Base-by-base conservation (phyloP, 2,797 vertebrate genomes). In the Acomys russatus region DNA sequence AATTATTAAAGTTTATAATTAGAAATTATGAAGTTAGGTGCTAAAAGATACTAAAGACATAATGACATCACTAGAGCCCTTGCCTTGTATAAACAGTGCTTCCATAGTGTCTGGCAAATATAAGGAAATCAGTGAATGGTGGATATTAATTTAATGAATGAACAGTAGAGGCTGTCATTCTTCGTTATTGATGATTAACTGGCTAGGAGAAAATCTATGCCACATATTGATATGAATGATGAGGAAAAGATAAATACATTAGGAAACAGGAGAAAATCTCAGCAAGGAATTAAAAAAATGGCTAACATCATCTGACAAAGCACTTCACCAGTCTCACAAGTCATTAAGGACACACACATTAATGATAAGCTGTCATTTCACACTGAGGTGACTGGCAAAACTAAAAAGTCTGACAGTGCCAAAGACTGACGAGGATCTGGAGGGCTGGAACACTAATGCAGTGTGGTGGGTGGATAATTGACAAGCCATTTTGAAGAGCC, bases 401-500 rank as follows among this genome's bases (percentile, higher is more conserved):
- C 18, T 3, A 30, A 92, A 87, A 92, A 86, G n/a, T 78, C 74
- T 94, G 35, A 83, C 25, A 77, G 94, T 25, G 33, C 38, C 73
- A 95, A 90, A 56, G 35, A 28, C 20, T 90, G 61, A 23, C n/a
- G 22, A 82, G 56, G 93, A 79, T n/a, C 28, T 35, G 71, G 33
- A 92, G 25, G 85, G 82, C 92, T 84, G 88, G 44, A 91, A 71
- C 70, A 66, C 33, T 63, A n/a, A 73, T 17, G 49, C 28, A 30
- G 10, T 38, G 18, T 1, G 3, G 25, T 85, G 49, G 59, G 66
- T 64, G 30, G 82, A 59, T 89, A 89, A 95, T 9, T 71, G 89
- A 83, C 70, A 89, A 66, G 59, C 17, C 61, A 76, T 35, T 90
- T 90, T 92, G 80, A 80, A 94, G 88, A 94, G 76, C 22, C n/a